Evolutionary conservation across 2,113 vertebrate species (phyloP).

Genomic region (Tichodroma muraria): DNA sequence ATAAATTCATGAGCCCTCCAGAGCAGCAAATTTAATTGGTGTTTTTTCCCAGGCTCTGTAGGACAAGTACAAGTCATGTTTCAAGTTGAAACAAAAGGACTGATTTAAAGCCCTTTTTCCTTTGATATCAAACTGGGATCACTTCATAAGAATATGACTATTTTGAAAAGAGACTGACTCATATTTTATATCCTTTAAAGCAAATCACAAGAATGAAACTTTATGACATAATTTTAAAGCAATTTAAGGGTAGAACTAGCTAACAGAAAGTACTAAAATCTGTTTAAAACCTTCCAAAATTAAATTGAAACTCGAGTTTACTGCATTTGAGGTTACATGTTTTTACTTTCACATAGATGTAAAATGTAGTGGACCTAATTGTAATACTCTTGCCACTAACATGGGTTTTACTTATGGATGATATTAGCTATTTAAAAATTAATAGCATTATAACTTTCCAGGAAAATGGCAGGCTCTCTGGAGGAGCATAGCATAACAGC

Average conservation of each 20-base stretch:
- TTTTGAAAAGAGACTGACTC: conserved; percentile 4
- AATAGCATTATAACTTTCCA: neutral
- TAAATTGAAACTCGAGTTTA: neutral
- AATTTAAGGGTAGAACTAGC: neutral
- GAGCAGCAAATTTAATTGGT: neutral
- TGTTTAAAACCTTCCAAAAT: neutral
- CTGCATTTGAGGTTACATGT: neutral
- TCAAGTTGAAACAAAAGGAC: conserved; percentile 9
- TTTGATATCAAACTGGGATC: conserved; percentile 28
- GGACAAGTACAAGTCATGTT: conserved; percentile 14
- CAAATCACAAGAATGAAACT: neutral
- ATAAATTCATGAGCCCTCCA: neutral
- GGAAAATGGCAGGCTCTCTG: neutral
- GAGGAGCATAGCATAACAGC: neutral
- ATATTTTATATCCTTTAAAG: neutral
- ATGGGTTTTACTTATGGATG: neutral
- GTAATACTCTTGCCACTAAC: neutral
- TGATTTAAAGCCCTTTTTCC: neutral
- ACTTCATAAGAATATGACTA: neutral
- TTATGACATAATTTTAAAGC: neutral
- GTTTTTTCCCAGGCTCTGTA: neutral
- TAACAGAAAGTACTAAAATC: neutral
- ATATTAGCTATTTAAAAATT: neutral
- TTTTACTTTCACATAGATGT: neutral
- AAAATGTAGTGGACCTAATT: neutral